Evolutionary conservation across 1,140 invertebrate species (phyloP).

Genomic region (Temnothorax longispinosus): DNA sequence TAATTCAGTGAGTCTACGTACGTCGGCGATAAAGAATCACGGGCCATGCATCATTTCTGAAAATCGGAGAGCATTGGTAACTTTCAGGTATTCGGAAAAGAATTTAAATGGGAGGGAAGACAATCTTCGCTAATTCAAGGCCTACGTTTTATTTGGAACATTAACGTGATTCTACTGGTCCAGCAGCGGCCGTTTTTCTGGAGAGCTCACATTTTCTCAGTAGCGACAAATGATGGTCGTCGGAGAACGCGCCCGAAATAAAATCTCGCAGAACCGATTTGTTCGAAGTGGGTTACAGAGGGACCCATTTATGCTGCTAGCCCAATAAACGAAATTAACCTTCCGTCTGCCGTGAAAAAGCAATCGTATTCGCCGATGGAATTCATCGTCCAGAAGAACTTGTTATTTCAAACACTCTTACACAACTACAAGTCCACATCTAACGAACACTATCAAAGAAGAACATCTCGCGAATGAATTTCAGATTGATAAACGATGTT

Average conservation of each 20-base stretch:
- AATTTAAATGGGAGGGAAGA: background rate
- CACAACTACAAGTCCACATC: background rate
- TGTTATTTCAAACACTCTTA: slow-evolving; percentile 27
- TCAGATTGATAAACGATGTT: slow-evolving; percentile 4
- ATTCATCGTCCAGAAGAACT: slow-evolving; percentile 51
- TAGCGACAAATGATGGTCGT: slow-evolving; percentile 69
- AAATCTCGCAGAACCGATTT: slow-evolving; percentile 68
- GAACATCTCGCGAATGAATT: slow-evolving; percentile 2
- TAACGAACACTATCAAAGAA: slow-evolving; percentile 19
- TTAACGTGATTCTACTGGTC: background rate
- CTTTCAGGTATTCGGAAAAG: background rate
- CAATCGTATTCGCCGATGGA: slow-evolving; percentile 65
- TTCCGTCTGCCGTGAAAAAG: slow-evolving; percentile 69
- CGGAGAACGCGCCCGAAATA: slow-evolving; percentile 73
- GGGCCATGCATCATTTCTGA: background rate
- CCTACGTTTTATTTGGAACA: background rate
- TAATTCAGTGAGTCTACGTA: background rate
- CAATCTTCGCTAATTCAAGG: slow-evolving; percentile 11
- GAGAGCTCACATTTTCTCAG: slow-evolving; percentile 64
- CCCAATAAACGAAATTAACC: slow-evolving; percentile 76
- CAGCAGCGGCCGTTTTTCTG: slow-evolving; percentile 51
- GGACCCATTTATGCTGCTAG: slow-evolving; percentile 3
- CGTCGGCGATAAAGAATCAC: background rate
- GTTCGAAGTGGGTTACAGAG: slow-evolving; percentile 38
- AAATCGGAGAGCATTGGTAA: background rate